Percentiles rank a stretch among this genome's conserved stretches.
phyloP scores from a whole-genome alignment of 1,140 invertebrate species.

The Heterodera schachtii region DNA sequence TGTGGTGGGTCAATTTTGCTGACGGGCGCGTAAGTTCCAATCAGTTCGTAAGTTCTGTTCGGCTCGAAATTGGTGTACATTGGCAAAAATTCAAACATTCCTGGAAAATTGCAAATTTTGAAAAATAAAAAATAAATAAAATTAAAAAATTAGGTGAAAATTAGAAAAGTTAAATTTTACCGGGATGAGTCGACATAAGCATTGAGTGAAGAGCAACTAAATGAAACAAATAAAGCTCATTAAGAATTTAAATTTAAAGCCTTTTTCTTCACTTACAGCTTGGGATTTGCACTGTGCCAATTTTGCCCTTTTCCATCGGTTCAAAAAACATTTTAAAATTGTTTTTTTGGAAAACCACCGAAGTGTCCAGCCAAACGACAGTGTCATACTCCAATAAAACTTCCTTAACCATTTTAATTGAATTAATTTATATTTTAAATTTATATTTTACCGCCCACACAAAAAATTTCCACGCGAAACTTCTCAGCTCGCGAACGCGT shows the following conservation, averaged over 20 bases:
- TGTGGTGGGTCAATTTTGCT: slow-evolving; percentile 2
- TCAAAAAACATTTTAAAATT: slow-evolving; percentile 23
- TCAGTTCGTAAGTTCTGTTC: background rate
- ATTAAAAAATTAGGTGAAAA: no score
- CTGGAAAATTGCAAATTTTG: slow-evolving; percentile 35
- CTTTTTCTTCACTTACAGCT: slow-evolving; percentile 25
- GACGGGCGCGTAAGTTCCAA: no score
- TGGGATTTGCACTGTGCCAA: slow-evolving; percentile 19
- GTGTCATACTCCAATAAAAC: slow-evolving; percentile 18
- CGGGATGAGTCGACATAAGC: no score
- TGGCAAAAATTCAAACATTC: slow-evolving; percentile 30
- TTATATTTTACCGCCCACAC: slow-evolving; percentile 25
- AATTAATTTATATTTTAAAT: background rate
- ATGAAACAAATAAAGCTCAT: no score
- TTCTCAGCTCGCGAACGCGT: slow-evolving; percentile 27
- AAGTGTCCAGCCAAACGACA: slow-evolving; percentile 37
- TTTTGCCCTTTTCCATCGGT: slow-evolving; percentile 30
- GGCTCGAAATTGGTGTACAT: slow-evolving; percentile 14
- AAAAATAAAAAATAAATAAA: background rate
- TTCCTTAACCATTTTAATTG: slow-evolving; percentile 27
- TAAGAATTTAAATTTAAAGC: background rate
- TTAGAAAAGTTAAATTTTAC: no score
- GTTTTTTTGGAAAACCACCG: slow-evolving; percentile 6
- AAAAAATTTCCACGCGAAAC: slow-evolving; percentile 39
- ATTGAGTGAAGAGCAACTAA: no score